Evolutionary conservation across 2,113 vertebrate genomes (phyloP), one percentile per base, ranked within the genome.

Genomic region (Gasterosteus aculeatus): DNA sequence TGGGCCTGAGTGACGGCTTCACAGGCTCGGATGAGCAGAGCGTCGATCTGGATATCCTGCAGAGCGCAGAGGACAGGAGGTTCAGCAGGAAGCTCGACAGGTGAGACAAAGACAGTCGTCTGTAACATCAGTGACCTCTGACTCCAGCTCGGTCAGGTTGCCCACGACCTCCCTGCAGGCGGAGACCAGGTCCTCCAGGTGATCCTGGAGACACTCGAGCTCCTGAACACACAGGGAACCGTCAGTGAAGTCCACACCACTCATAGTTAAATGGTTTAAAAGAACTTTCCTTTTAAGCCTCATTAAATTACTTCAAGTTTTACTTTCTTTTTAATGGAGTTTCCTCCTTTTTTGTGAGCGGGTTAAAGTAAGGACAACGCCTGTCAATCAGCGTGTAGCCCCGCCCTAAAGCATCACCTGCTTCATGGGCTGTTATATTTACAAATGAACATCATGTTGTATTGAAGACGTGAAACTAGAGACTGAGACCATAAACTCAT

Each of bases 41-140:
- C 96, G 89, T 99, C 97, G 1, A 99, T 99, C 80, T 99, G 97
- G 90, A 99, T 97, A 84, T 99, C 97, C 98, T 99, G 89, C 47
- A 63, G 54, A 67, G 33, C 16, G 2, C 29, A 16, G 22, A 82
- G 4, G 12, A 35, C 9, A 67, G 51, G 51, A 54, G 47, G 29
- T 47, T 31, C 15, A 63, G 38, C 22, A 10, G 2, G 42, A n/a
- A 7, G 35, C 7, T 38, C 35, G 7, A 15, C 44, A n/a, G 16
- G 19, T 31, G 18, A 64, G 12, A 76, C 16, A 35, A 5, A 61
- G 16, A 53, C 6, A 42, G 49, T 51, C 19, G 15, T 0, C 46
- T 47, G 19, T 49, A 10, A 51, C 10, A 5, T 31, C 2, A 19
- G 7, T 3, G 51, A 69, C 3, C 81, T 99, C 97, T 0, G 97